Evolutionary conservation across 2,113 vertebrate genomes (phyloP).

Genomic region (Corvus cornix): DNA sequence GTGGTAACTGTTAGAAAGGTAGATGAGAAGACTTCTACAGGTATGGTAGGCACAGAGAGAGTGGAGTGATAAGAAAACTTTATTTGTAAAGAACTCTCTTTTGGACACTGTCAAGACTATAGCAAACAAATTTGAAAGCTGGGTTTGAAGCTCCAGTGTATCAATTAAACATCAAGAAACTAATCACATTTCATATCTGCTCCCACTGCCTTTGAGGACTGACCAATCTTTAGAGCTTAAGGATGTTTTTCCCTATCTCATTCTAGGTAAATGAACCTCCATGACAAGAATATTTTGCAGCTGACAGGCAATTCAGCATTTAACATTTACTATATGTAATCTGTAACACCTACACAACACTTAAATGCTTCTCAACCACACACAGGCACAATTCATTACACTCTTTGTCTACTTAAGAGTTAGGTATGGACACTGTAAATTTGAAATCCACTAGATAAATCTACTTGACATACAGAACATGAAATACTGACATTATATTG

Average conservation of each 20-base stretch:
- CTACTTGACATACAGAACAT: not conserved
- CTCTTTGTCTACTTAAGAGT: not conserved
- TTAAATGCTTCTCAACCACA: not conserved
- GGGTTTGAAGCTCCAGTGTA: not conserved
- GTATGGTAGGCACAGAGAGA: not conserved
- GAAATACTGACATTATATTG: not conserved
- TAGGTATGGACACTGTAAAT: not conserved
- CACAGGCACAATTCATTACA: not conserved
- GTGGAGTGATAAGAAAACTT: not conserved
- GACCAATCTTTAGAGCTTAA: not conserved
- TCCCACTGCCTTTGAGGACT: constrained; percentile 49
- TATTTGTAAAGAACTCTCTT: not conserved
- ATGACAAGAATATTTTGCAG: not conserved
- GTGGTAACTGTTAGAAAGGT: not conserved
- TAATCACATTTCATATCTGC: not conserved
- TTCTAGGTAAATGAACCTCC: not conserved
- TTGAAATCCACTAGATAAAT: not conserved
- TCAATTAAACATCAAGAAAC: not conserved
- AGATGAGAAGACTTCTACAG: not conserved
- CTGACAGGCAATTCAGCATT: not conserved
- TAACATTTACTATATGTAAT: not conserved
- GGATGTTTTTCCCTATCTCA: not conserved
- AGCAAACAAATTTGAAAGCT: not conserved
- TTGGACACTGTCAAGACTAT: not conserved
- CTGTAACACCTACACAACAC: not conserved